A percentile compares a stretch with the other conserved stretches of the same genome.
Evolutionary conservation across 2,888 invertebrate species (phyloP).

Genomic region (Polymixis lichenea): DNA sequence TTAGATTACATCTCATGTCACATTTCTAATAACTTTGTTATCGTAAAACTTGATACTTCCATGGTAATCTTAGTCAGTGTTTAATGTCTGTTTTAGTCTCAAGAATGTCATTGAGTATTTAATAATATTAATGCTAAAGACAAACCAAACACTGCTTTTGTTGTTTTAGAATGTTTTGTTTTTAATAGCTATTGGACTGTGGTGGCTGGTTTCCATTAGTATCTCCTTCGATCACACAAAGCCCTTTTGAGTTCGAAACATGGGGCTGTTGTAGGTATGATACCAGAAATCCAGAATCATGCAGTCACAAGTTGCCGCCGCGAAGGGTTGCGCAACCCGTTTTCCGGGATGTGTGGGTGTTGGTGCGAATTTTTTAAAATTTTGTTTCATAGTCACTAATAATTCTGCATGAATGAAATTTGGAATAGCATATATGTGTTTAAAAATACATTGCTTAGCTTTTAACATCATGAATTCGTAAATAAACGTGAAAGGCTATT

Average conservation of each 20-base stretch:
- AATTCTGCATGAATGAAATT: conserved; percentile 53
- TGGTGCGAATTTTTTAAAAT: conserved; percentile 56
- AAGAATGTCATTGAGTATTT: conserved; percentile 27
- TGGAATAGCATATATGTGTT: conserved; percentile 10
- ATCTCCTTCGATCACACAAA: conserved; percentile 43
- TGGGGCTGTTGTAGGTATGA: conserved; percentile 60
- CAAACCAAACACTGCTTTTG: conserved; percentile 48
- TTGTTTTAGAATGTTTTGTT: conserved; percentile 63
- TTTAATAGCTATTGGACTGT: conserved; percentile 61
- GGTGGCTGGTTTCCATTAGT: conserved; percentile 58
- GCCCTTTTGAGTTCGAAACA: conserved; percentile 59
- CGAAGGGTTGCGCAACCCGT: conserved; percentile 40
- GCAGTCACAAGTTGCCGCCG: conserved; percentile 34
- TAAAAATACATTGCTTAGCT: conserved; percentile 50
- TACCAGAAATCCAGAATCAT: conserved; percentile 32
- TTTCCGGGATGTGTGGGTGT: conserved; percentile 52
- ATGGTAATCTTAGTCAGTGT: not conserved
- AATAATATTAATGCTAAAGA: conserved; percentile 28
- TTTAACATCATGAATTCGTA: conserved; percentile 30
- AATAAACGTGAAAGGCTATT: conserved; percentile 28
- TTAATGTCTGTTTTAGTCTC: conserved; percentile 1
- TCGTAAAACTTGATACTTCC: not conserved
- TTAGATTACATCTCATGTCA: conserved; percentile 22
- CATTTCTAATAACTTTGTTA: conserved; percentile 24
- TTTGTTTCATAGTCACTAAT: conserved; percentile 49